These are phyloP conservation scores for Crocuta crocuta DNA, from an alignment of 2,113 vertebrate species.

Conservation along the genomic window DNA sequence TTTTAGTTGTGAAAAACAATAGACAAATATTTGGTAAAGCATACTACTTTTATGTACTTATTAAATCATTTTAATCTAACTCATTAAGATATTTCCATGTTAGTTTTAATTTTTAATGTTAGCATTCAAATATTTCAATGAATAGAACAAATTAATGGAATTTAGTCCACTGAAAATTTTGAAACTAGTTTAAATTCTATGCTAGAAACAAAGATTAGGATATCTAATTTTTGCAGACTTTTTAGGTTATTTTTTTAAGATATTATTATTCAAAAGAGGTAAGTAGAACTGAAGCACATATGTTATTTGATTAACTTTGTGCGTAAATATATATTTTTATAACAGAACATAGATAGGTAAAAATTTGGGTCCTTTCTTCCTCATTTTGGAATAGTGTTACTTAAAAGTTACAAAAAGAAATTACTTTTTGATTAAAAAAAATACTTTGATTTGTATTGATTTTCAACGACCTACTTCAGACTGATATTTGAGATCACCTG, in stretches of 20 bases:
- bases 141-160: not conserved
- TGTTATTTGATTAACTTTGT: not conserved
- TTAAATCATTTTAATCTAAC: not conserved
- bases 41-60: not conserved
- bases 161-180: not conserved
- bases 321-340: not conserved
- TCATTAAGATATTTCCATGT: not conserved
- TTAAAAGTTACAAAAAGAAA: not conserved
- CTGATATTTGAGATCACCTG: not conserved
- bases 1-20: not conserved
- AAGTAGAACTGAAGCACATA: not conserved
- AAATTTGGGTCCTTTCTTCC: not conserved
- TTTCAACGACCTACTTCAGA: not conserved
- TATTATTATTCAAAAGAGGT: not conserved
- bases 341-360: not conserved
- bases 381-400: not conserved
- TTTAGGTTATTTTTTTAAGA: not conserved
- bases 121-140: not conserved
- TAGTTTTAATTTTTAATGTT: not conserved
- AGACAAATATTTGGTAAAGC: not conserved
- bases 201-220: not conserved
- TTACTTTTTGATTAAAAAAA: constrained; percentile 10
- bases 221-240: not conserved
- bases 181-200: not conserved
- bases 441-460: not conserved